Percentiles rank a stretch among this genome's conserved stretches.
Evolutionary conservation across 37 sponge, comb jelly and placozoan genomes (phyloP).

Genomic region (Amphimedon queenslandica): DNA sequence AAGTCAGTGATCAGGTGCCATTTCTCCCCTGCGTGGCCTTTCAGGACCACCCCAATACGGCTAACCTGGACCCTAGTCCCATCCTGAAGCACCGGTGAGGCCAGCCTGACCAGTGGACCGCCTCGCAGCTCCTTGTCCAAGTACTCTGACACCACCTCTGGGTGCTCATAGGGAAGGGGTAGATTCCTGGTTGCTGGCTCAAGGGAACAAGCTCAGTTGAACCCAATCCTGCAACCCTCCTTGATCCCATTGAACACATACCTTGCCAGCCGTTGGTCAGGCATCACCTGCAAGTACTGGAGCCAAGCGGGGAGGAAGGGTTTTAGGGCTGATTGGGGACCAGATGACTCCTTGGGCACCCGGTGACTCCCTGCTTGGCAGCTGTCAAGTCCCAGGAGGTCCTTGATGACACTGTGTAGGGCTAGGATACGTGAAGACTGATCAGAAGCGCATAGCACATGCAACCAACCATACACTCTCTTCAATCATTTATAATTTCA

Average conservation of each 20-base stretch:
- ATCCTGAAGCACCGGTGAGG: neutral
- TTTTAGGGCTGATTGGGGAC: neutral
- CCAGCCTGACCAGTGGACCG: neutral
- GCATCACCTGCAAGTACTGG: neutral
- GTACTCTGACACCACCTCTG: slow-evolving; percentile 10
- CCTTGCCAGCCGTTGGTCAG: neutral
- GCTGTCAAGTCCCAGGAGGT: neutral
- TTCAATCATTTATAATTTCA: no score
- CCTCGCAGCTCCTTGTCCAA: neutral
- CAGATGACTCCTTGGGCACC: neutral
- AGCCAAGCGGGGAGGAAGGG: neutral
- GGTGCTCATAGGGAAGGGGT: no score
- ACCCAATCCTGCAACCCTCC: no score
- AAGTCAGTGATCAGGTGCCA: slow-evolving; percentile 33
- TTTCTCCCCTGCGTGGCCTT: slow-evolving; percentile 11
- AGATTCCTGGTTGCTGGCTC: no score
- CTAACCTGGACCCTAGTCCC: slow-evolving; percentile 3
- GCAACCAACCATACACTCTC: no score
- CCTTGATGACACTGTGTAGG: no score
- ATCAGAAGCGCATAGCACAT: no score
- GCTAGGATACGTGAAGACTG: no score
- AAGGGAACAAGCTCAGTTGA: no score
- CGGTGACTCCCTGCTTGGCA: neutral
- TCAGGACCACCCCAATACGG: slow-evolving; percentile 28
- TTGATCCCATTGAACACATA: neutral